phyloP scores from a whole-genome alignment of 2,888 invertebrate genomes.

The Oconnorella tubifera region DNA sequence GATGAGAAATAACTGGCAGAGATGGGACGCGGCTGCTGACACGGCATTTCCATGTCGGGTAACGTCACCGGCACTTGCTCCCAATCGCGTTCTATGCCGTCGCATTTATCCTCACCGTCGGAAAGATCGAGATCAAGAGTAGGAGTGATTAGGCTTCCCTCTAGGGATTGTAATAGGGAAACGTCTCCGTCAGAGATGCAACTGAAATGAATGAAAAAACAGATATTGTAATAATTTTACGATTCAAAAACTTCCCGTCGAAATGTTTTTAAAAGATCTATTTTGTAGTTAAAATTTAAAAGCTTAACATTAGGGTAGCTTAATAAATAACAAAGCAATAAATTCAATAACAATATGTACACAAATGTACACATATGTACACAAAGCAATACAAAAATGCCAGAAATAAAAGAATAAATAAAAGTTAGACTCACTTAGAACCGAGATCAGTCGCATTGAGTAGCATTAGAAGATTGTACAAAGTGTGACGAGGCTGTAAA shows the following conservation, averaged over 20 bases:
- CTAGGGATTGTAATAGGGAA: conserved; percentile 63
- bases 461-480: conserved; percentile 70
- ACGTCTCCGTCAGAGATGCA: conserved; percentile 55
- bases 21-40: conserved; percentile 22
- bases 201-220: neutral
- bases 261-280: too few relatives aligned
- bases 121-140: conserved; percentile 63
- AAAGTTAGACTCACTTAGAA: neutral
- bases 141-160: conserved; percentile 61
- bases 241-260: too few relatives aligned
- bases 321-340: too few relatives aligned
- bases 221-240: too few relatives aligned
- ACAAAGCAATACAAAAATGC: too few relatives aligned
- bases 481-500: conserved; percentile 68
- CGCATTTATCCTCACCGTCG: conserved; percentile 65
- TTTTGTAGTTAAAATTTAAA: too few relatives aligned
- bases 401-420: neutral
- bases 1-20: conserved; percentile 15
- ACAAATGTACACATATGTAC: too few relatives aligned
- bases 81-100: conserved; percentile 63
- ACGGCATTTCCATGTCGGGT: conserved; percentile 36
- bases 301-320: too few relatives aligned
- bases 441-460: conserved; percentile 71
- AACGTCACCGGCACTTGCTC: conserved; percentile 64
- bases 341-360: too few relatives aligned